A percentile compares a stretch with the other conserved stretches of the same genome.
Evolutionary conservation across 2,888 invertebrate species (phyloP).

Genomic region (Drosophila recens): DNA sequence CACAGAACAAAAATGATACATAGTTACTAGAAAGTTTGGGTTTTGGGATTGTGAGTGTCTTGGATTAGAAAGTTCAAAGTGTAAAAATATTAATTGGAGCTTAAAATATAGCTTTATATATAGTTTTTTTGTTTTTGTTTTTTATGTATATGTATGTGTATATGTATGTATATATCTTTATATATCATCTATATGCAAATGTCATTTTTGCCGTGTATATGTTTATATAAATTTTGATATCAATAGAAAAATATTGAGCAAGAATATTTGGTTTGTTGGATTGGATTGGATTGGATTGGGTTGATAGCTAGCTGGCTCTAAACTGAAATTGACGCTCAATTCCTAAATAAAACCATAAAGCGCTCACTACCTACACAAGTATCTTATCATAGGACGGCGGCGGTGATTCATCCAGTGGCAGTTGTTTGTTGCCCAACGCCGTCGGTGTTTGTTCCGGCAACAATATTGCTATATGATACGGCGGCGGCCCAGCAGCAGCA

Average conservation of each 20-base stretch:
- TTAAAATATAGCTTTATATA: constrained; percentile 58
- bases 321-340: constrained; percentile 67
- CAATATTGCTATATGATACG: constrained; percentile 93
- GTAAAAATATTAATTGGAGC: constrained; percentile 76
- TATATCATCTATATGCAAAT: constrained; percentile 58
- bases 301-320: constrained; percentile 49
- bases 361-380: constrained; percentile 87
- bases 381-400: constrained; percentile 92
- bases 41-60: constrained; percentile 39
- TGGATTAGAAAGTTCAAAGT: constrained; percentile 65
- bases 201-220: constrained; percentile 68
- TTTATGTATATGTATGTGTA: constrained; percentile 40
- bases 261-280: constrained; percentile 58
- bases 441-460: constrained; percentile 87
- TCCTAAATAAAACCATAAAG: constrained; percentile 54
- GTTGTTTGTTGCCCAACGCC: constrained; percentile 68
- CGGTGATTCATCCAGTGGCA: constrained; percentile 86
- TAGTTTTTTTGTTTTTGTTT: constrained; percentile 40
- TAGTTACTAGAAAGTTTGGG: constrained; percentile 66
- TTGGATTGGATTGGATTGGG: constrained; percentile 18
- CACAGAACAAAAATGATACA: constrained; percentile 83
- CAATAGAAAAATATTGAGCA: constrained; percentile 76
- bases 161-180: constrained; percentile 47
- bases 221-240: constrained; percentile 77
- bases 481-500: constrained; percentile 87